Percentiles rank a stretch among this genome's conserved stretches.
phyloP scores from a whole-genome alignment of 2,888 invertebrate species.

The Argynnis bischoffii region DNA sequence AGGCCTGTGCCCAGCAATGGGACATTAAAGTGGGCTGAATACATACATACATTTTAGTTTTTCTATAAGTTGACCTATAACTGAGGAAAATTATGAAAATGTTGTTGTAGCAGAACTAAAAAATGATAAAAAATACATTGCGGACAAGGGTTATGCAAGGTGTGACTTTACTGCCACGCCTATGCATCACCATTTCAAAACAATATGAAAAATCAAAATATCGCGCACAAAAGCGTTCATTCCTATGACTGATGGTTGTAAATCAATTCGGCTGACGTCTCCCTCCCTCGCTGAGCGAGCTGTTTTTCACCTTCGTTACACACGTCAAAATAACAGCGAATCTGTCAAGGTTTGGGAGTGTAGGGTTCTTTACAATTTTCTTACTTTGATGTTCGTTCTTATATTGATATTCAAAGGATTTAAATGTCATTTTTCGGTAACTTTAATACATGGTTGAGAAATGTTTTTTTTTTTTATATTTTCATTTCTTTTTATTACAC shows the following conservation, averaged over 20 bases:
- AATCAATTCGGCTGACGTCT: constrained; percentile 78
- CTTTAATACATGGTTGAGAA: constrained; percentile 1
- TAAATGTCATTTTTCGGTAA: constrained; percentile 31
- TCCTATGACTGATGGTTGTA: constrained; percentile 73
- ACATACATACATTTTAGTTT: too few relatives aligned
- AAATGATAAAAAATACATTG: background rate
- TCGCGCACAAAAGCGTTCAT: constrained; percentile 26
- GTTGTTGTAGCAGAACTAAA: too few relatives aligned
- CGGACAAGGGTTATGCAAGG: background rate
- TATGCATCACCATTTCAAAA: constrained; percentile 13
- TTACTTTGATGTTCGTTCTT: constrained; percentile 32
- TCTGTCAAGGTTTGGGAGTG: constrained; percentile 42
- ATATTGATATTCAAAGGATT: constrained; percentile 33
- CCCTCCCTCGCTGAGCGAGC: constrained; percentile 68
- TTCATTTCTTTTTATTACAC: too few relatives aligned
- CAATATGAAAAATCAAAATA: constrained; percentile 27
- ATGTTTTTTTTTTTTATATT: background rate
- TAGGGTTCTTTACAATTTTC: constrained; percentile 39
- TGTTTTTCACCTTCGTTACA: constrained; percentile 78
- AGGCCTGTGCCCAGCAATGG: too few relatives aligned
- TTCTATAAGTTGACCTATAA: too few relatives aligned
- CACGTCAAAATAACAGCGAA: constrained; percentile 73
- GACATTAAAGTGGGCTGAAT: too few relatives aligned
- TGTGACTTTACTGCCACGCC: constrained; percentile 6
- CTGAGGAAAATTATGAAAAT: too few relatives aligned